Conservation (phyloP, 1,140 invertebrate genomes). For the Pachypsylla venusta region DNA sequence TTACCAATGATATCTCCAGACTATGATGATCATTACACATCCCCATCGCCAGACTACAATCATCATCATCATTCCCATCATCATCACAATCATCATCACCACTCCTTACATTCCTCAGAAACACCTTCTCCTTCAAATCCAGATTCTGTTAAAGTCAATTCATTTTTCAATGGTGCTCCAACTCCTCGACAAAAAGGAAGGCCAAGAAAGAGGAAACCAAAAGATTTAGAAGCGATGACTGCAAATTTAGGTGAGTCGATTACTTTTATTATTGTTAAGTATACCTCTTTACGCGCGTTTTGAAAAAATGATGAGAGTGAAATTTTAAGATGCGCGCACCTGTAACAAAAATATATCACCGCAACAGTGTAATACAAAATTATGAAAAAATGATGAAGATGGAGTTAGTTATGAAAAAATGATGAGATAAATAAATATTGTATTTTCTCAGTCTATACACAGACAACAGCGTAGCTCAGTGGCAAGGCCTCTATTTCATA, state of each 20-base stretch:
- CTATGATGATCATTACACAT: conserved; percentile 35
- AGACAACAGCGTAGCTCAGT: too few species aligned
- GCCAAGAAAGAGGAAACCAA: conserved; percentile 78
- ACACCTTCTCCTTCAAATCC: conserved; percentile 23
- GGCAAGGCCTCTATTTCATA: too few species aligned
- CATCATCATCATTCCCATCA: conserved; percentile 34
- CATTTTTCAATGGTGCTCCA: conserved; percentile 54
- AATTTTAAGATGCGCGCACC: too few species aligned
- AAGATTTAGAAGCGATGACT: conserved; percentile 68
- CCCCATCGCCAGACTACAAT: conserved; percentile 34
- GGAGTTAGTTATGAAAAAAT: too few species aligned
- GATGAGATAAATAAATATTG: too few species aligned
- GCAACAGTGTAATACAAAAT: too few species aligned
- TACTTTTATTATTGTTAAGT: too few species aligned
- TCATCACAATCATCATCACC: conserved; percentile 18
- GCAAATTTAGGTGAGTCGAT: conserved; percentile 57
- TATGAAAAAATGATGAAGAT: too few species aligned
- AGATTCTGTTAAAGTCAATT: conserved; percentile 32
- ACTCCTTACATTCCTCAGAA: conserved; percentile 29
- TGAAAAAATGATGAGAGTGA: too few species aligned
- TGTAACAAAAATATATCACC: too few species aligned
- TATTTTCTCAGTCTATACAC: too few species aligned
- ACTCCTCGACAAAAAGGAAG: conserved; percentile 71
- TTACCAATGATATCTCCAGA: conserved; percentile 23
- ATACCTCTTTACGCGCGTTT: too few species aligned